Percentiles rank a stretch among this genome's conserved stretches.
Conservation (phyloP, 2,113 vertebrate species). For the Myrmophylax atrothorax region DNA sequence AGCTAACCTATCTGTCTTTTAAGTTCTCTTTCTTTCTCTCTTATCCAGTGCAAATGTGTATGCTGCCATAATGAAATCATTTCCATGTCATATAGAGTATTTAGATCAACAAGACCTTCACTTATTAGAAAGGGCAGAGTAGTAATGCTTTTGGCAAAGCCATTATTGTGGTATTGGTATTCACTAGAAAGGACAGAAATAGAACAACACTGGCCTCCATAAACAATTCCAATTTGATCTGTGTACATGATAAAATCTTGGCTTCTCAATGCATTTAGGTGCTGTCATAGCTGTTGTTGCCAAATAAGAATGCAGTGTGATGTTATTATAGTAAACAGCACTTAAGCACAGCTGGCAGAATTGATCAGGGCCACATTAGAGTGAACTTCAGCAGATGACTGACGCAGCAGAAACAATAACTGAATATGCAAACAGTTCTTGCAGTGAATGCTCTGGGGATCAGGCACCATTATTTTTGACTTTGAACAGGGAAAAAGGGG, state of each 20-base stretch:
- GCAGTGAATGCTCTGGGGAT: conserved; percentile 84
- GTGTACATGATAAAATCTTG: conserved; percentile 81
- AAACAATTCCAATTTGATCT: conserved; percentile 79
- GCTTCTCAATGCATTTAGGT: conserved; percentile 77
- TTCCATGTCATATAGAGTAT: conserved; percentile 63
- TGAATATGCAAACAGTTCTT: conserved; percentile 95
- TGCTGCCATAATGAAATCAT: conserved; percentile 59
- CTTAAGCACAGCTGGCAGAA: conserved; percentile 94
- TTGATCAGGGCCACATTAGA: conserved; percentile 89
- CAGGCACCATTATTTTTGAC: conserved; percentile 88
- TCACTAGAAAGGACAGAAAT: conserved; percentile 78
- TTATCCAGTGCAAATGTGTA: conserved; percentile 13
- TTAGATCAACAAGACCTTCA: conserved; percentile 73
- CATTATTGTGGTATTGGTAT: conserved; percentile 72
- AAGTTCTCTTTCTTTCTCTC: neutral
- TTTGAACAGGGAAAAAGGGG: conserved; percentile 85
- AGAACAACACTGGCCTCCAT: conserved; percentile 75
- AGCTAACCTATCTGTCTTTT: neutral
- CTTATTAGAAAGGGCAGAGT: conserved; percentile 74
- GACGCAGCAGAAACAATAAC: conserved; percentile 94
- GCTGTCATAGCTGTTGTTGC: conserved; percentile 82
- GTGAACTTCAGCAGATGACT: conserved; percentile 90
- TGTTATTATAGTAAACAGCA: conserved; percentile 94
- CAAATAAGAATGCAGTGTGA: conserved; percentile 83
- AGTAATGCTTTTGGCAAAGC: conserved; percentile 72